Percentiles rank a stretch among this genome's conserved stretches.
Conservation (phyloP, 2,113 vertebrate species). For the Chrysemys picta region DNA sequence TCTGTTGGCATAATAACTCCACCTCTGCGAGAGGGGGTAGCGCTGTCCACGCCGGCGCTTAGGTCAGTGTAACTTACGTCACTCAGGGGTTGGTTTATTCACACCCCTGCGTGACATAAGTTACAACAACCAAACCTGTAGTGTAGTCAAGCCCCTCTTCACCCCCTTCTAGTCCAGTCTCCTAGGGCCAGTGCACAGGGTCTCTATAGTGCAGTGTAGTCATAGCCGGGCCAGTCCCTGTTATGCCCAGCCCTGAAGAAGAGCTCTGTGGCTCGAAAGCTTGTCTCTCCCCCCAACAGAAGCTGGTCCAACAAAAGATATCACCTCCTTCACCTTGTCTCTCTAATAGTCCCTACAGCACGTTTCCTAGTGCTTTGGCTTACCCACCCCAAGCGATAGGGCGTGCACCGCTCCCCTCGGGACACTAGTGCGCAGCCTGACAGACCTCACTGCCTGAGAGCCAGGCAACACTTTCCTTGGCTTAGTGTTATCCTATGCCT, state of each 20-base stretch:
- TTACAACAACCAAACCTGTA: neutral
- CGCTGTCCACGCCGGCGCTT: fast-evolving
- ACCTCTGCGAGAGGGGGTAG: neutral
- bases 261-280: neutral
- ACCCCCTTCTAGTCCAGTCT: neutral
- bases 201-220: neutral
- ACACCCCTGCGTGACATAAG: neutral
- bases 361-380: neutral
- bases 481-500: neutral
- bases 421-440: neutral
- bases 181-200: neutral
- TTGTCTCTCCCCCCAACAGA: neutral
- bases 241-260: neutral
- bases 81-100: neutral
- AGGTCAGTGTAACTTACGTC: neutral
- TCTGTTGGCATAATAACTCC: neutral
- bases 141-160: neutral
- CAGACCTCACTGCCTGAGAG: neutral
- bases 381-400: neutral
- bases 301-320: neutral
- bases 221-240: neutral
- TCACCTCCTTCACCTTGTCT: neutral
- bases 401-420: neutral
- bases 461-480: neutral
- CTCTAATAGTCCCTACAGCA: neutral